A percentile compares a stretch with the other conserved stretches of the same genome.
Evolutionary conservation across 2,888 invertebrate species (phyloP).

Genomic region (Agrochola circellaris): DNA sequence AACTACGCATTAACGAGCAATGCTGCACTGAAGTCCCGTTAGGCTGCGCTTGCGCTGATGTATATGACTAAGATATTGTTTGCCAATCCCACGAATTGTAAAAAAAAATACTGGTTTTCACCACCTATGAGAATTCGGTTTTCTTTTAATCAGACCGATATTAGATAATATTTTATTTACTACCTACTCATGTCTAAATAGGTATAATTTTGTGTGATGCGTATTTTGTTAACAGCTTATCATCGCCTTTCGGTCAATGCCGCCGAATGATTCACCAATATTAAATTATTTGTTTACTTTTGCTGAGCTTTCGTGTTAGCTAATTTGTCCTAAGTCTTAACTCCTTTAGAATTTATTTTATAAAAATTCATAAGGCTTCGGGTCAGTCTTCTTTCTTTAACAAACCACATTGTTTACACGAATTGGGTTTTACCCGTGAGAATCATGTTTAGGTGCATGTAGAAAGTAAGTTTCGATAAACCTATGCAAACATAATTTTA

Average conservation of each 20-base stretch:
- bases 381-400: not conserved
- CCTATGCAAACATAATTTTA: not conserved
- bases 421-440: not conserved
- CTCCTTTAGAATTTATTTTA: not conserved
- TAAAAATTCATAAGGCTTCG: not conserved
- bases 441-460: conserved; percentile 1
- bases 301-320: conserved; percentile 7
- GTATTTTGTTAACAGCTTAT: conserved; percentile 22
- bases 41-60: not conserved
- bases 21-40: conserved; percentile 29
- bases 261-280: conserved; percentile 3
- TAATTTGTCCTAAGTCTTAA: not conserved
- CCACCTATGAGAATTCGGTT: not conserved
- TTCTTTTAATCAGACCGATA: conserved; percentile 1
- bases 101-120: conserved; percentile 30
- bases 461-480: conserved; percentile 12
- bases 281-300: conserved; percentile 21
- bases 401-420: not conserved
- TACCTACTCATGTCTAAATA: not conserved
- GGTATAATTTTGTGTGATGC: not conserved
- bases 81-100: conserved; percentile 30
- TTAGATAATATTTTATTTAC: conserved; percentile 17
- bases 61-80: conserved; percentile 44
- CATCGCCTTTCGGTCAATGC: conserved; percentile 36
- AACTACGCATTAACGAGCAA: conserved; percentile 12